Base-by-base conservation (phyloP, 2,888 invertebrate genomes). In the Dione vanillae region DNA sequence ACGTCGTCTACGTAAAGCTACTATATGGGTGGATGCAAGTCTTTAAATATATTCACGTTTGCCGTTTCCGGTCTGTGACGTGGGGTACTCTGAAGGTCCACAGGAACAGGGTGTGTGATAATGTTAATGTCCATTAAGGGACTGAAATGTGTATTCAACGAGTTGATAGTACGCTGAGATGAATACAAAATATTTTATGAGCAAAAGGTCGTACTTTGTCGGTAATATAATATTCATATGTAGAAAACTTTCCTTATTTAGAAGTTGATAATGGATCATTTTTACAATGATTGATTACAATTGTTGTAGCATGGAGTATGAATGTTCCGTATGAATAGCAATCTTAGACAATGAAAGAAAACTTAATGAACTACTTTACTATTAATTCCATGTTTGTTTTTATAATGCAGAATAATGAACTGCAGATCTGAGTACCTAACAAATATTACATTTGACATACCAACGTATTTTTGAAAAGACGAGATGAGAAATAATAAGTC, bases 91-190 rank as follows among this genome's bases (percentile, higher is more conserved):
- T 35, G 66, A 59, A 65, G 66, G 74, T 65, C 58, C 45, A n/a
- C 54, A n/a, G 14, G 27, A 3, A 49, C 49, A 12, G 61, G 45
- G 43, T 59, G 61, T 65, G 65, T 66, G 72, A 69, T 74, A 74
- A 74, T 72, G 67, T 65, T 72, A 69, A 70, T 72, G 70, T 68
- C 67, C 72, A 72, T 74, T 74, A 74, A 67, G 65, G 67, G 41
- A 49, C 67, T 64, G 37, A 70, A 70, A 67, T 61, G 65, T 65
- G 64, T 61, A 54, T 64, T 47, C 14, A 54, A 64, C 49, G 69
- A 61, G 49, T 35, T 68, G 41, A 49, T 69, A 51, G 54, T 61
- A 65, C 41, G 43, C 56, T 69, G 65, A 59, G 65, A 54, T 74
- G 67, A 69, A 69, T 66, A 69, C 27, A 43, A 61, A 70, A 40